phyloP scores from a whole-genome alignment of 2,888 invertebrate genomes.

The Caenorhabditis sinica region DNA sequence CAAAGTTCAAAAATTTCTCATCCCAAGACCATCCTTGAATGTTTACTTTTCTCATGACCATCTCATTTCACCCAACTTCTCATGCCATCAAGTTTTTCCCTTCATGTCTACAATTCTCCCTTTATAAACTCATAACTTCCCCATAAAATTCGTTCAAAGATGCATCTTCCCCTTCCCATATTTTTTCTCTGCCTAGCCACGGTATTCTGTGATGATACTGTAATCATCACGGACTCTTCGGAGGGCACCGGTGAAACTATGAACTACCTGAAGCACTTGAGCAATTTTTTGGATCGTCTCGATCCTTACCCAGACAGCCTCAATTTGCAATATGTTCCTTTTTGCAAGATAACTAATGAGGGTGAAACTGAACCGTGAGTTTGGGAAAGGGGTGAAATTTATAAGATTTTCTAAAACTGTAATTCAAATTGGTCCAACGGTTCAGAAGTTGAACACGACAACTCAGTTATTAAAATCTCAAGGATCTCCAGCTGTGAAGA shows the following conservation, averaged over 20 bases:
- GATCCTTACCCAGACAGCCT: not conserved
- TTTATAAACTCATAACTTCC: not conserved
- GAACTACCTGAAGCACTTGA: not conserved
- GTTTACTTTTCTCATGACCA: not conserved
- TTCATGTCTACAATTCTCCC: too few species aligned
- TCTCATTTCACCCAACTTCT: not conserved
- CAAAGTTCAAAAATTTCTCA: too few species aligned
- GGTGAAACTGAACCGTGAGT: not conserved
- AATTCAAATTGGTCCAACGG: too few species aligned
- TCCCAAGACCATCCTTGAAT: not conserved
- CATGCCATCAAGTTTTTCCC: too few species aligned
- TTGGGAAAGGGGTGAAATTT: too few species aligned
- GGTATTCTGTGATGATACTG: constrained; percentile 5
- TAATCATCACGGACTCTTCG: not conserved
- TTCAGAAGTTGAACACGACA: too few species aligned
- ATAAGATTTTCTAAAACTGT: too few species aligned
- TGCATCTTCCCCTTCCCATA: not conserved
- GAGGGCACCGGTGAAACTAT: not conserved
- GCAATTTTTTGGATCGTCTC: not conserved
- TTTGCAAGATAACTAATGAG: not conserved
- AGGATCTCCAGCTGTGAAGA: too few species aligned
- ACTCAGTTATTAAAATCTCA: too few species aligned
- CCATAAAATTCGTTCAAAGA: not conserved
- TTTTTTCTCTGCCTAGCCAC: not conserved
- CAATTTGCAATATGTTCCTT: not conserved